Conservation (phyloP, 2,888 invertebrate genomes). For the Aphodius sticticus region DNA sequence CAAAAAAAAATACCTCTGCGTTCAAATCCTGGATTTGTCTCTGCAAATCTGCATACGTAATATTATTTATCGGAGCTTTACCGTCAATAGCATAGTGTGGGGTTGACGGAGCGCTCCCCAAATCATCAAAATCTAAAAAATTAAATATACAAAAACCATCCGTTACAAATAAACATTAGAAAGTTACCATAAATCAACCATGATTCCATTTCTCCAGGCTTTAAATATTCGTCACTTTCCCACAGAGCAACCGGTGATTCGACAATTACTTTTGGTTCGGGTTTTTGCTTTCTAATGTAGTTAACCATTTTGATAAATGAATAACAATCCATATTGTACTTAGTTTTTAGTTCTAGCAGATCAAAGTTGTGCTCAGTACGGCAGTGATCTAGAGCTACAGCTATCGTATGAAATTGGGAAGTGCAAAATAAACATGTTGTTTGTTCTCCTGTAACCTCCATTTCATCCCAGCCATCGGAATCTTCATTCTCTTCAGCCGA, state of each 20-base stretch:
- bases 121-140: slow-evolving; percentile 62
- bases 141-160: slow-evolving; percentile 27
- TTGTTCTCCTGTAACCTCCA: slow-evolving; percentile 60
- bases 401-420: slow-evolving; percentile 66
- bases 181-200: slow-evolving; percentile 82
- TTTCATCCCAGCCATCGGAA: slow-evolving; percentile 66
- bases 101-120: slow-evolving; percentile 60
- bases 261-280: slow-evolving; percentile 65
- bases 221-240: slow-evolving; percentile 80
- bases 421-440: slow-evolving; percentile 79
- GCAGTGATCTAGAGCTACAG: slow-evolving; percentile 73
- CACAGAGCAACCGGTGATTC: slow-evolving; percentile 66
- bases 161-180: slow-evolving; percentile 8
- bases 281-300: slow-evolving; percentile 74
- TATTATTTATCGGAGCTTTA: slow-evolving; percentile 58
- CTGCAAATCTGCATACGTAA: slow-evolving; percentile 57
- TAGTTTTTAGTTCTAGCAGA: slow-evolving; percentile 69
- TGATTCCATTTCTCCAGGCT: slow-evolving; percentile 79
- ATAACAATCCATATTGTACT: slow-evolving; percentile 82
- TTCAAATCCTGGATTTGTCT: slow-evolving; percentile 57
- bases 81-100: slow-evolving; percentile 60
- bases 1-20: slow-evolving; percentile 50
- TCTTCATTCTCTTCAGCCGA: slow-evolving; percentile 50
- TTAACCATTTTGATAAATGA: slow-evolving; percentile 84
- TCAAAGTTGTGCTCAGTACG: slow-evolving; percentile 71